These are phyloP conservation scores for Eupithecia vulgata DNA, from an alignment of 2,888 invertebrate species.

Conservation along the genomic window DNA sequence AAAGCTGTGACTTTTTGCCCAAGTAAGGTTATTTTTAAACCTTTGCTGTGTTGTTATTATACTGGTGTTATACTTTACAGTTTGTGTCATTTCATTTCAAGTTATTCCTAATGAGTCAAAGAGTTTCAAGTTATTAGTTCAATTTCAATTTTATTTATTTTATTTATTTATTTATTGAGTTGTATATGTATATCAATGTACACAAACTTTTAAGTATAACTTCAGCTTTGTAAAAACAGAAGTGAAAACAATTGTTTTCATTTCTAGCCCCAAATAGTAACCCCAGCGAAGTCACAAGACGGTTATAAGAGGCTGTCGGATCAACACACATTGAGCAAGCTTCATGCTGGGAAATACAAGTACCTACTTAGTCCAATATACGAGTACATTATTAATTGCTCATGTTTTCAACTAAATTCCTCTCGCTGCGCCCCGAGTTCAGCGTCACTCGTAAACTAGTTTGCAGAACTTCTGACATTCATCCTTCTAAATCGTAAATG, in stretches of 20 bases:
- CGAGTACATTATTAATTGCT: slow-evolving; percentile 26
- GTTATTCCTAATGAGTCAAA: neutral
- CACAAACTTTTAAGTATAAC: slow-evolving; percentile 17
- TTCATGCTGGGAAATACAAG: slow-evolving; percentile 46
- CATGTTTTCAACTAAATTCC: slow-evolving; percentile 40
- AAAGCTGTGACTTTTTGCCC: slow-evolving; percentile 97
- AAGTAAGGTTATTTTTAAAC: slow-evolving; percentile 87
- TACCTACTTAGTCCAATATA: slow-evolving; percentile 34
- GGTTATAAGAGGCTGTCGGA: slow-evolving; percentile 53
- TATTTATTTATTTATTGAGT: too few species aligned
- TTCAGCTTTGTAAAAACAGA: slow-evolving; percentile 25
- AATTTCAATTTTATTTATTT: too few species aligned
- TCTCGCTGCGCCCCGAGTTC: slow-evolving; percentile 14
- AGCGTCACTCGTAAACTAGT: slow-evolving; percentile 36
- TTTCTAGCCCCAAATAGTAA: slow-evolving; percentile 66
- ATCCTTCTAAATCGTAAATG: slow-evolving; percentile 33
- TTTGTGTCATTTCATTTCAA: neutral
- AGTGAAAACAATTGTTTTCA: slow-evolving; percentile 47
- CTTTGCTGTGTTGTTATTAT: slow-evolving; percentile 36
- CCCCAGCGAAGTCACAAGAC: slow-evolving; percentile 78
- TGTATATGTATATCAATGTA: neutral
- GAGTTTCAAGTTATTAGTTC: neutral
- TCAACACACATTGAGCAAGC: slow-evolving; percentile 51
- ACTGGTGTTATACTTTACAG: slow-evolving; percentile 16
- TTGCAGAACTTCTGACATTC: slow-evolving; percentile 41